A percentile compares a stretch with the other conserved stretches of the same genome.
Conservation (phyloP, 2,113 vertebrate species). For the Tylochromis polylepis region DNA sequence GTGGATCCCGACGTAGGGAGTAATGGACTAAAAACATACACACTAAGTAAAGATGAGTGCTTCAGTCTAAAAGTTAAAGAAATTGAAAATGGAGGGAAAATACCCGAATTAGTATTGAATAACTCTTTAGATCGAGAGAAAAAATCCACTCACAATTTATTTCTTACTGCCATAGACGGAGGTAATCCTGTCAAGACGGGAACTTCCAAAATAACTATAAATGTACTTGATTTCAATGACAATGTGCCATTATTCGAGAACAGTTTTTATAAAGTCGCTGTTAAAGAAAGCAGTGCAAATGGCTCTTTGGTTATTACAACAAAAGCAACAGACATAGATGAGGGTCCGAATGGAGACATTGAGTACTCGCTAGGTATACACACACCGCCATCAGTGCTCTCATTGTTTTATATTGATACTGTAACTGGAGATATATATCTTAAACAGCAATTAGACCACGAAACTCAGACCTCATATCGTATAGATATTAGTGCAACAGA, state of each 20-base stretch:
- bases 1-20: conserved; percentile 61
- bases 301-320: background rate
- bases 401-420: conserved; percentile 56
- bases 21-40: conserved; percentile 59
- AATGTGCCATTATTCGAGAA: conserved; percentile 79
- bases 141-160: conserved; percentile 37
- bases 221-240: conserved; percentile 79
- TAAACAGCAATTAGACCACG: conserved; percentile 76
- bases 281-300: conserved; percentile 38
- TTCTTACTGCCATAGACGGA: conserved; percentile 67
- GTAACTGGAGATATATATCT: conserved; percentile 51
- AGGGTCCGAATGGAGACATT: conserved; percentile 77
- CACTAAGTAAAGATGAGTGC: conserved; percentile 56
- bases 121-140: conserved; percentile 70
- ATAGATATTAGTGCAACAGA: conserved; percentile 66
- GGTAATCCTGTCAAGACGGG: conserved; percentile 54
- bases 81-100: conserved; percentile 47
- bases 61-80: conserved; percentile 66
- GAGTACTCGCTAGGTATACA: conserved; percentile 69
- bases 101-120: conserved; percentile 66
- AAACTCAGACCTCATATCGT: conserved; percentile 66
- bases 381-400: conserved; percentile 31
- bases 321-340: conserved; percentile 49
- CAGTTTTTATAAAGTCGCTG: background rate
- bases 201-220: conserved; percentile 48